Base-by-base conservation (phyloP, 2,888 invertebrate species). In the Mesoligia furuncula region DNA sequence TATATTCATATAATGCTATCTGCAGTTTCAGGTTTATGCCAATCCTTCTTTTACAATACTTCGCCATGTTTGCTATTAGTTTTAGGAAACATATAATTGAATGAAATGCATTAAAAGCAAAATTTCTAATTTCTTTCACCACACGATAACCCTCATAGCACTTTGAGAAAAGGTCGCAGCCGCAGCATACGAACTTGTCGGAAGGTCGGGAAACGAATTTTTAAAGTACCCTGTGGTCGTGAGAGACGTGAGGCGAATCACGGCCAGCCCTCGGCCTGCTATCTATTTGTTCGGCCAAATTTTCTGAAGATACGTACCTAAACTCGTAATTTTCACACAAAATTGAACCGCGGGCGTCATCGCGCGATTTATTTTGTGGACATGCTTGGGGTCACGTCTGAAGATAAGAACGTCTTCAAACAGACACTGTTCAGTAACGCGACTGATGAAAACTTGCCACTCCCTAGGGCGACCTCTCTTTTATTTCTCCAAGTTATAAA, bases 401-500 rank as follows among this genome's bases (percentile, higher is more conserved):
- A 81, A 93, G 91, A 94, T 93, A 93, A 92, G 91, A 91, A 87
- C 88, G 87, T 90, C 90, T 91, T 87, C 89, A 86, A 89, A 87
- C 91, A 89, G 92, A 91, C 91, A 92, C 90, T 88, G 79, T 88
- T 84, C 90, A 72, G 85, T 84, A 72, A 85, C 85, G 85, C 90
- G 88, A 86, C 89, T 92, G 92, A 92, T 92, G 92, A 92, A 94
- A 94, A 91, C 89, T 92, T 90, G 87, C 87, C 89, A 87, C 90
- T 92, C 92, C 91, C 92, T 83, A 81, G 91, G 91, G 91, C 89
- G 88, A 89, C 90, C 90, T 92, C 88, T 90, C 91, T 92, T 94
- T 94, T 93, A 94, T 94, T 94, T 93, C 91, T 90, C 88, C 87
- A 91, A 93, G 94, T 92, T 93, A 92, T 95, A 94, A 95, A 95